A percentile compares a stretch with the other conserved stretches of the same genome.
phyloP scores from a whole-genome alignment of 2,797 vertebrate genomes.

The Tympanoctomys barrerae region DNA sequence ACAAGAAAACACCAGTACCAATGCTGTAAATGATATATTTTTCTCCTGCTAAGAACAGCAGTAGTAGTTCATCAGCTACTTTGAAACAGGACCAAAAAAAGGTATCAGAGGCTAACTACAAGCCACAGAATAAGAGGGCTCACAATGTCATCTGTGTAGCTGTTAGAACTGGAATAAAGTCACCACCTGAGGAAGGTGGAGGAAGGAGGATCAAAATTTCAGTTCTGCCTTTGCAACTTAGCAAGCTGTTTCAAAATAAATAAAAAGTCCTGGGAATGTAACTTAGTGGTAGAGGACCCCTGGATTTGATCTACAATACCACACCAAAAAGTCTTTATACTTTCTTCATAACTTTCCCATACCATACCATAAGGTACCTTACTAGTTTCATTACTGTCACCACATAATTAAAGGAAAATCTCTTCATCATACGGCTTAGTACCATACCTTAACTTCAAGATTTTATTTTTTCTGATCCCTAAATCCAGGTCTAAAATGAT shows the following conservation, averaged over 20 bases:
- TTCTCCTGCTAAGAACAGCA: constrained; percentile 75
- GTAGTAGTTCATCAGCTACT: constrained; percentile 77
- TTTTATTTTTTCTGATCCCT: constrained; percentile 2
- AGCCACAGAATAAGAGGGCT: constrained; percentile 63
- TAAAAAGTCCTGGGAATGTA: neutral
- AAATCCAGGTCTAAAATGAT: constrained; percentile 54
- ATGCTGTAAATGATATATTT: constrained; percentile 77
- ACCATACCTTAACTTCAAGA: constrained; percentile 22
- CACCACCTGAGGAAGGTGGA: neutral
- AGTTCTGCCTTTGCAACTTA: neutral
- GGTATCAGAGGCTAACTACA: constrained; percentile 61
- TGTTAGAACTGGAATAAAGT: constrained; percentile 57
- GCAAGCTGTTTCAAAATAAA: neutral
- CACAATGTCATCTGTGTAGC: constrained; percentile 68
- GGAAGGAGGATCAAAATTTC: neutral
- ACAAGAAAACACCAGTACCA: constrained; percentile 85
- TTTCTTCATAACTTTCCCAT: constrained; percentile 50
- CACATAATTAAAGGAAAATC: constrained; percentile 42
- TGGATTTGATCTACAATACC: neutral
- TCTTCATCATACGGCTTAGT: neutral
- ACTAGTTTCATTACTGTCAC: constrained; percentile 61
- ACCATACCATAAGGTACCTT: constrained; percentile 59
- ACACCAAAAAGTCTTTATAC: neutral
- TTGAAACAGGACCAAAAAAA: constrained; percentile 69
- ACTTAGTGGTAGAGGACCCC: neutral